These are phyloP conservation scores for Crotalus viridis DNA, from an alignment of 2,113 vertebrate genomes.

Conservation along the genomic window DNA sequence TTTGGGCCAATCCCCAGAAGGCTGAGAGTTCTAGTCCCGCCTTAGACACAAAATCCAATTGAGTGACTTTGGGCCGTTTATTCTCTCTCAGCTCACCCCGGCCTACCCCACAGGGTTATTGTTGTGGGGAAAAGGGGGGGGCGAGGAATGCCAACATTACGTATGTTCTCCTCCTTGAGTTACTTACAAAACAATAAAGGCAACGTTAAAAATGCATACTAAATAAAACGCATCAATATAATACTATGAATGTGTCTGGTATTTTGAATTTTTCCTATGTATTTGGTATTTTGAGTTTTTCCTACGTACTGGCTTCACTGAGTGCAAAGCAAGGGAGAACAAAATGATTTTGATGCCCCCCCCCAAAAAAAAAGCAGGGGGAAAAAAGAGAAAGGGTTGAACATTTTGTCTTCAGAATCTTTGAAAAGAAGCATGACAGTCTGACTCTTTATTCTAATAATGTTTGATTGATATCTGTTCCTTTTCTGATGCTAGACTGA, in stretches of 20 bases:
- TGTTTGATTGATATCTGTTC: not conserved
- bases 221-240: not conserved
- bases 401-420: not conserved
- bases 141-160: not conserved
- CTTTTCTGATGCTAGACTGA: not conserved
- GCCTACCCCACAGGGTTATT: not conserved
- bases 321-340: not conserved
- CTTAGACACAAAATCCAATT: not conserved
- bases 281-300: not conserved
- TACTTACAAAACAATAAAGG: too few species aligned
- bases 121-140: not conserved
- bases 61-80: not conserved
- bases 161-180: not conserved
- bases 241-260: not conserved
- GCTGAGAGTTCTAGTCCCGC: not conserved
- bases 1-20: not conserved
- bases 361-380: not conserved
- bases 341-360: not conserved
- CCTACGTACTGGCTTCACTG: not conserved
- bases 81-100: not conserved
- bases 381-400: not conserved
- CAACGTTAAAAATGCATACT: not conserved
- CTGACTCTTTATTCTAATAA: not conserved
- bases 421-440: not conserved
- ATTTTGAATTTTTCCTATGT: not conserved